phyloP scores from a whole-genome alignment of 2,797 vertebrate species.

The Takifugu ocellatus region DNA sequence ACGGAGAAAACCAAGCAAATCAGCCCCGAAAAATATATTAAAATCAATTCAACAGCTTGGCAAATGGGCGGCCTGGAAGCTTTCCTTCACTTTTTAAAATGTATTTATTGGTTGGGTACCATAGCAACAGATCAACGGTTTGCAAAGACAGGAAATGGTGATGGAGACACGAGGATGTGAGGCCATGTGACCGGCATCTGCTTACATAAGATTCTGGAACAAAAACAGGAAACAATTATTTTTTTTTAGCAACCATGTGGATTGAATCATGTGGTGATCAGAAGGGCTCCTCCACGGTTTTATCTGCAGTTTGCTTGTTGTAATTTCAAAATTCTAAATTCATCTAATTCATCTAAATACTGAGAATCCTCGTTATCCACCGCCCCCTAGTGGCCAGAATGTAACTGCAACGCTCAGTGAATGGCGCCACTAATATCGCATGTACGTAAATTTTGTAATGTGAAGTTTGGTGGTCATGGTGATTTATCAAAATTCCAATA shows the following conservation, averaged over 20 bases:
- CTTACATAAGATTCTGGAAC: conserved; percentile 76
- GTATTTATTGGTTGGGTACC: conserved; percentile 33
- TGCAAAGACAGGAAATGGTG: conserved; percentile 39
- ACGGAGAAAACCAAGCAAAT: conserved; percentile 40
- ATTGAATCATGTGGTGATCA: neutral
- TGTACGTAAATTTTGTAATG: neutral
- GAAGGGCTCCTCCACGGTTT: neutral
- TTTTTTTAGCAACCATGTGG: neutral
- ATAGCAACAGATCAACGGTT: conserved; percentile 62
- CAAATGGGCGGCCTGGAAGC: conserved; percentile 58
- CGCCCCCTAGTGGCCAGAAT: too few relatives aligned
- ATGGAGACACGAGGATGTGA: conserved; percentile 25
- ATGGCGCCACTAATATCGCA: too few relatives aligned
- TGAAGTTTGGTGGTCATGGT: neutral
- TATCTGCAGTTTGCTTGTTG: neutral
- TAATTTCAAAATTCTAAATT: neutral
- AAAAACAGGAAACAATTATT: conserved; percentile 17
- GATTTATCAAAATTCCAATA: too few relatives aligned
- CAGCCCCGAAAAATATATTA: conserved; percentile 45
- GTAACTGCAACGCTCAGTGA: too few relatives aligned
- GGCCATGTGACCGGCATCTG: conserved; percentile 38
- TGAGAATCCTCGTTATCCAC: too few relatives aligned
- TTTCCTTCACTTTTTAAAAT: conserved; percentile 47
- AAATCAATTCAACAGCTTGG: conserved; percentile 50
- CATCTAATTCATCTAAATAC: too few relatives aligned